Evolutionary conservation across 1,140 invertebrate genomes (phyloP), one percentile per base, ranked within the genome.

Genomic region (Contarinia nasturtii): DNA sequence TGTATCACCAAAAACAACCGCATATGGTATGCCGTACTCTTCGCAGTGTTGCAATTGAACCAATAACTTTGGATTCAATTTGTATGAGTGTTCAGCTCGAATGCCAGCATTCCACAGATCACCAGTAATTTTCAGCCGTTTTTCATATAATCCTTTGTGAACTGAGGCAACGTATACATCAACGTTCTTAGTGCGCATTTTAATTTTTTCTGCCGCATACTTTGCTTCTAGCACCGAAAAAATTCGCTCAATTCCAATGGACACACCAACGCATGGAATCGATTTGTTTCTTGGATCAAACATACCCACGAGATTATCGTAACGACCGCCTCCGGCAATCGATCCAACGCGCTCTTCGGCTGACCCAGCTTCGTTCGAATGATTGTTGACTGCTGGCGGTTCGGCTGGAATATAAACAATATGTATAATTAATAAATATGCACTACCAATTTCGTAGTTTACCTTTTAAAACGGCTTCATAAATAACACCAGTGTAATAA

Each of bases 401-500:
- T 38, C 36, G 17, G 36, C 36, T 38, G 17, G 3, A 38, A 38
- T 38, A 12, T 5, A 38, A n/a, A n/a, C n/a, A n/a, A n/a, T n/a
- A n/a, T n/a, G n/a, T n/a, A n/a, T n/a, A n/a, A n/a, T n/a, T n/a
- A n/a, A n/a, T n/a, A n/a, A n/a, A n/a, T n/a, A n/a, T n/a, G n/a
- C n/a, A n/a, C n/a, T n/a, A n/a, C n/a, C n/a, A n/a, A n/a, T 15
- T 41, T 12, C 34, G 8, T 7, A 4, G 12, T 14, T 67, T 67
- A 80, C 85, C 78, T 56, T 76, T 77, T 38, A 98, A 70, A 49
- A 96, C 74, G 51, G 89, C 93, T 76, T 99, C 96, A 70, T 91
- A 99, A 57, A 99, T 99, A 40, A 98, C 79, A 40, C 95, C 96
- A 11, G 96, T 99, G 56, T 99, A 99, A 66, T 99, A 99, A 70